Evolutionary conservation across 2,113 vertebrate genomes (phyloP), one percentile per base, ranked within the genome.

Genomic region (Promerops cafer): DNA sequence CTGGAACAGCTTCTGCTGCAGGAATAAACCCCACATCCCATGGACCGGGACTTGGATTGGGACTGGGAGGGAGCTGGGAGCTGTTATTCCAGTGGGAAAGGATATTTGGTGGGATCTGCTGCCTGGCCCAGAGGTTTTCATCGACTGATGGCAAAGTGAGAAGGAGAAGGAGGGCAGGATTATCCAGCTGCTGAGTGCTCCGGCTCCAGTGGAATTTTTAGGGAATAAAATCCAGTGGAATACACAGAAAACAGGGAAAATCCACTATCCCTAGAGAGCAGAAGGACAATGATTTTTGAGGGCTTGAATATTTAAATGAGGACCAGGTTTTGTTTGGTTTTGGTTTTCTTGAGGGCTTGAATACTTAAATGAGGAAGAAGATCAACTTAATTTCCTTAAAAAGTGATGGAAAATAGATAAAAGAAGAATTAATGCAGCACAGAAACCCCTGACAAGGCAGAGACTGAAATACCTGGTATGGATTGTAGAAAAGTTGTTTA

Each of bases 221-320:
- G 84, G 60, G 5, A 74, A n/a, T 17, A 45, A 90, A 90, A 76
- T 16, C 24, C n/a, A 54, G 28, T 0, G 8, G 31, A 33, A 47
- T 3, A 1, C 0, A 3, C 5, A 61, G 45, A 40, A 52, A 63
- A 28, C 31, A 40, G 69, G 54, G 17, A 40, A 22, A 50, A 59
- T 16, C 37, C n/a, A 7, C 10, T 19, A 4, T 11, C 3, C 1
- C 31, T 42, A 14, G 1, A 35, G 9, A 60, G 30, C 20, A 42
- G 33, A 70, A 83, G 20, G 39, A 40, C 22, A 23, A 31, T 2
- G 23, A 15, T 11, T 45, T 68, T 47, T 37, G 7, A 35, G 21
- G 39, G 19, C 7, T 44, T 33, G 22, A 35, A 26, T 44, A 13
- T 23, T 23, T 6, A 27, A 4, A 33, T 33, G n/a, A 28, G 12